phyloP scores from a whole-genome alignment of 2,888 invertebrate genomes.

The Harpalus rufipes region DNA sequence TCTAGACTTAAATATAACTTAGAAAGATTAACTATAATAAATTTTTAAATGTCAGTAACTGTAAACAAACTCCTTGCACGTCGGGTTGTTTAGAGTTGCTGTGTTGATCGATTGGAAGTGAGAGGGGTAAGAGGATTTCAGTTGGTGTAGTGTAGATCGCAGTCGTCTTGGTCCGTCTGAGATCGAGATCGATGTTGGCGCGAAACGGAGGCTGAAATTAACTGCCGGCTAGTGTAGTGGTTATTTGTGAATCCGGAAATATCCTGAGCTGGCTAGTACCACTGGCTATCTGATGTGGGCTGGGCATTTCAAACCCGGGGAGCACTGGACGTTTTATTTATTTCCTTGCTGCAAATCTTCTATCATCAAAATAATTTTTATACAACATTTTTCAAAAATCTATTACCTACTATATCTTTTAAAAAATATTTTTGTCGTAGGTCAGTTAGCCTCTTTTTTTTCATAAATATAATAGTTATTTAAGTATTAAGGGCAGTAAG shows the following conservation, averaged over 20 bases:
- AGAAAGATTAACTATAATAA: constrained; percentile 41
- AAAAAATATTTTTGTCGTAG: too few species aligned
- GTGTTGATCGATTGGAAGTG: neutral
- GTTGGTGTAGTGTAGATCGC: constrained; percentile 16
- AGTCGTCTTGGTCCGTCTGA: constrained; percentile 13
- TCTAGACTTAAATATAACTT: constrained; percentile 27
- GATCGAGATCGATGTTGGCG: constrained; percentile 36
- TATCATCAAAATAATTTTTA: too few species aligned
- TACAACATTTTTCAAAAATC: too few species aligned
- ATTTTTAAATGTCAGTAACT: constrained; percentile 48
- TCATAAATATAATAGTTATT: too few species aligned
- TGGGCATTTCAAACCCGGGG: neutral
- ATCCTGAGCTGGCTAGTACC: constrained; percentile 51
- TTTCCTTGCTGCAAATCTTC: neutral
- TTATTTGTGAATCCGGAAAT: constrained; percentile 68
- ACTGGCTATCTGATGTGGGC: constrained; percentile 18
- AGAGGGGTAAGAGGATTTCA: neutral
- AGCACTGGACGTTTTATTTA: constrained; percentile 54
- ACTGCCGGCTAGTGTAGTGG: constrained; percentile 54
- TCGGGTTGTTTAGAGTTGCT: neutral
- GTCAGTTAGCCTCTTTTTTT: too few species aligned
- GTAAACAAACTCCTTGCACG: constrained; percentile 19
- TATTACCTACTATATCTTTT: too few species aligned
- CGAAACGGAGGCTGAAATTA: constrained; percentile 51
- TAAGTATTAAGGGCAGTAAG: too few species aligned